Percentiles rank a stretch among this genome's conserved stretches.
Evolutionary conservation across 2,113 vertebrate genomes (phyloP).

Genomic region (Triplophysa rosa): DNA sequence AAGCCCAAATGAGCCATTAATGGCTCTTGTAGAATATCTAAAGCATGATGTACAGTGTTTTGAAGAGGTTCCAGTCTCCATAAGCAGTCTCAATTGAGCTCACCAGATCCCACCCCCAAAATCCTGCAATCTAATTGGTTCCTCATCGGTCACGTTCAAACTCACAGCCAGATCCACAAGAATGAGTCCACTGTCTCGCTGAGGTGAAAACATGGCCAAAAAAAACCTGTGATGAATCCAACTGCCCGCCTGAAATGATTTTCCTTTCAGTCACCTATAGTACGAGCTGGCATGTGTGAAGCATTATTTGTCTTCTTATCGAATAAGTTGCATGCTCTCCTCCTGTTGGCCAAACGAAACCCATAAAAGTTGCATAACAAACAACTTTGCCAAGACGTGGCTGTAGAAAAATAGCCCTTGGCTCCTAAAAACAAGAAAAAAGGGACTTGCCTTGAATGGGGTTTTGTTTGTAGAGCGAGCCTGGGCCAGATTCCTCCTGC

Average conservation of each 20-base stretch:
- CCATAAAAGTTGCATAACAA: slow-evolving; percentile 8
- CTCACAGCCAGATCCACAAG: slow-evolving; percentile 45
- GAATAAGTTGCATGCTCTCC: background rate
- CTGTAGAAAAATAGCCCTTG: slow-evolving; percentile 9
- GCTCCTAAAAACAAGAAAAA: slow-evolving; percentile 11
- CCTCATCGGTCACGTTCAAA: slow-evolving; percentile 45
- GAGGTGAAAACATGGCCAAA: slow-evolving; percentile 15
- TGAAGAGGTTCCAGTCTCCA: slow-evolving; percentile 1
- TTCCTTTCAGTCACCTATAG: background rate
- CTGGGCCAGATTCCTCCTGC: slow-evolving; percentile 40
- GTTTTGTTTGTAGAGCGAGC: slow-evolving; percentile 30
- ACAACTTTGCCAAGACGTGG: background rate
- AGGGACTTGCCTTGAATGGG: slow-evolving; percentile 39
- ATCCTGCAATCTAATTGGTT: slow-evolving; percentile 61
- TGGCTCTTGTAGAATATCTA: background rate
- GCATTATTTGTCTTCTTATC: background rate
- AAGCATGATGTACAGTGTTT: background rate
- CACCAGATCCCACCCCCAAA: slow-evolving; percentile 49
- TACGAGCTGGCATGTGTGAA: background rate
- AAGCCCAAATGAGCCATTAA: background rate
- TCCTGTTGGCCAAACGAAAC: background rate
- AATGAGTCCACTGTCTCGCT: slow-evolving; percentile 36
- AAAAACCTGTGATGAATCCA: background rate
- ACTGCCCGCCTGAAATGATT: background rate
- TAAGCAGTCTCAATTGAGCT: slow-evolving; percentile 4